Conservation (phyloP, 2,113 vertebrate species). For the Heterotis niloticus region DNA sequence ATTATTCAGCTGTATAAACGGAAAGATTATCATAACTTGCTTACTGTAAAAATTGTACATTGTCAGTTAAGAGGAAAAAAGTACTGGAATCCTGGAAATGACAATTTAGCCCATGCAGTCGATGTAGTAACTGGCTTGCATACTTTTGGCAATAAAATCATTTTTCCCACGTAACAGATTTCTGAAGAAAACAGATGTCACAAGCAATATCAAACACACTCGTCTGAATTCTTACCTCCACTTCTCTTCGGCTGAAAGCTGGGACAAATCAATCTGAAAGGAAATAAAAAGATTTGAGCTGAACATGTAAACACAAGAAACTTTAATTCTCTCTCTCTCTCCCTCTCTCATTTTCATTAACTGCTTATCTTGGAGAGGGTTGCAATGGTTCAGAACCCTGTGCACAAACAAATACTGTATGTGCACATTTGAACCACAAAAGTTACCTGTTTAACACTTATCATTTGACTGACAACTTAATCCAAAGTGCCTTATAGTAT, state of each 20-base stretch:
- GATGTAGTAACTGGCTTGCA: no score
- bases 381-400: no score
- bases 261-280: slow-evolving; percentile 79
- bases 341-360: no score
- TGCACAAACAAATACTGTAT: neutral
- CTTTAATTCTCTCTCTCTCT: neutral
- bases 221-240: slow-evolving; percentile 79
- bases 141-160: no score
- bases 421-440: neutral
- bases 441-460: neutral
- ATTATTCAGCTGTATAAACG: no score
- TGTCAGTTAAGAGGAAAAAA: no score
- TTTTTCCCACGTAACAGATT: neutral
- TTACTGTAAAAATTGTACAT: no score
- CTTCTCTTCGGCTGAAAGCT: slow-evolving; percentile 87
- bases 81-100: no score
- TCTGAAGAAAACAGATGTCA: neutral
- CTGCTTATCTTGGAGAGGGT: no score
- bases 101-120: no score
- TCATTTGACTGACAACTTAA: neutral
- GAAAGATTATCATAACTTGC: no score
- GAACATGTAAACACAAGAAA: neutral
- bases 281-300: slow-evolving; percentile 26
- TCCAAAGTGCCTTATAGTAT: no score
- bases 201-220: neutral